These are phyloP conservation scores for Festucalex cinctus DNA, from an alignment of 2,113 vertebrate species.

Conservation along the genomic window DNA sequence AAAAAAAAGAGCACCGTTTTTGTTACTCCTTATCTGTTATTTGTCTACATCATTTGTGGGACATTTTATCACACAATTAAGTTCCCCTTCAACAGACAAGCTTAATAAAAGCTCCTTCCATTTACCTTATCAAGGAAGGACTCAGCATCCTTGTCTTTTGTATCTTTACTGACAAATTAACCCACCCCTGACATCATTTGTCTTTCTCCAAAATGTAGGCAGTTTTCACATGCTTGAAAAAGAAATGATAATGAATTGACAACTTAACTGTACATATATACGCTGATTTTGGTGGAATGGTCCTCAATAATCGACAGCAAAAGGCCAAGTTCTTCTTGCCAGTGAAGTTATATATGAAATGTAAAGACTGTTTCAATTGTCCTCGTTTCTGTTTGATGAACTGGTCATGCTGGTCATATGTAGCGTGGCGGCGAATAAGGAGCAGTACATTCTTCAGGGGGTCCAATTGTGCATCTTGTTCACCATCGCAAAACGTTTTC, in stretches of 20 bases:
- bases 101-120: slow-evolving; percentile 37
- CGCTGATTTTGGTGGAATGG: slow-evolving; percentile 54
- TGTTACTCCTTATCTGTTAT: slow-evolving; percentile 21
- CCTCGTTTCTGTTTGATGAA: slow-evolving; percentile 15
- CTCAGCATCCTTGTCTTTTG: slow-evolving; percentile 19
- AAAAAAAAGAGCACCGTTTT: slow-evolving; percentile 68
- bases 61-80: slow-evolving; percentile 23
- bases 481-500: slow-evolving; percentile 9
- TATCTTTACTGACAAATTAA: slow-evolving; percentile 9
- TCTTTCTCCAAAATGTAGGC: not conserved
- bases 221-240: not conserved
- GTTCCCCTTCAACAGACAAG: slow-evolving; percentile 27
- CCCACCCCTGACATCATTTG: slow-evolving; percentile 4
- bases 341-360: slow-evolving; percentile 27
- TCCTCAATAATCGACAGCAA: slow-evolving; percentile 32
- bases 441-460: slow-evolving; percentile 20
- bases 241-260: slow-evolving; percentile 37
- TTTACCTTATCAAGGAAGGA: slow-evolving; percentile 33
- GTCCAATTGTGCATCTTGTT: slow-evolving; percentile 48
- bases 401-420: slow-evolving; percentile 25
- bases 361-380: slow-evolving; percentile 13
- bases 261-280: slow-evolving; percentile 33
- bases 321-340: slow-evolving; percentile 26
- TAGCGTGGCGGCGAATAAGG: slow-evolving; percentile 12
- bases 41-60: slow-evolving; percentile 13